Percentiles rank a stretch among this genome's conserved stretches.
Conservation (phyloP, 1,140 invertebrate genomes). For the Cataglyphis hispanica region DNA sequence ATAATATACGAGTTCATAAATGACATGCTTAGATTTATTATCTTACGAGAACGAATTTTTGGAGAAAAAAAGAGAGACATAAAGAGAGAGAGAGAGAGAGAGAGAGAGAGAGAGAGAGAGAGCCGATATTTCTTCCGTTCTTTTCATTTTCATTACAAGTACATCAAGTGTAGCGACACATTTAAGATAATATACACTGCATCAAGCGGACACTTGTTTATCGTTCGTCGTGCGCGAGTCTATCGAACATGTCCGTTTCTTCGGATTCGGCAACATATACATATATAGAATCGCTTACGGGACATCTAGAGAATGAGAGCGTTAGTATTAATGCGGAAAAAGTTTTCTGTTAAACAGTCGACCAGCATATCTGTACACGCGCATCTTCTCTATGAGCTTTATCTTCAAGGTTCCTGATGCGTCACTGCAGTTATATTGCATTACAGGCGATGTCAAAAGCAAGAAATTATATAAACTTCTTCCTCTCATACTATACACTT, state of each 20-base stretch:
- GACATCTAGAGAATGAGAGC: slow-evolving; percentile 40
- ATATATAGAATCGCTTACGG: slow-evolving; percentile 16
- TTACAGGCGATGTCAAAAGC: background rate
- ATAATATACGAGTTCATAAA: background rate
- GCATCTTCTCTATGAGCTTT: background rate
- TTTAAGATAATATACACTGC: slow-evolving; percentile 42
- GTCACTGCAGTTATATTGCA: background rate
- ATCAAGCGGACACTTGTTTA: slow-evolving; percentile 30
- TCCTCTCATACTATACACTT: background rate
- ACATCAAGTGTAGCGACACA: slow-evolving; percentile 44
- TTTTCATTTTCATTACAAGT: slow-evolving; percentile 51
- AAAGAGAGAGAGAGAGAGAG: background rate
- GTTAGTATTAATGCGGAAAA: background rate
- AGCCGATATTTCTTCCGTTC: slow-evolving; percentile 1
- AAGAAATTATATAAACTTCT: slow-evolving; percentile 10
- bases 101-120: background rate
- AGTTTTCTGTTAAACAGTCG: background rate
- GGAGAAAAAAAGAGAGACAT: background rate
- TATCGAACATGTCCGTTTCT: slow-evolving; percentile 5
- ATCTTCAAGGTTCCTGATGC: background rate
- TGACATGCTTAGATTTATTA: background rate
- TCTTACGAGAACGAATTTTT: background rate
- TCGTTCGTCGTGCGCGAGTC: slow-evolving; percentile 10
- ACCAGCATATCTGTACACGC: background rate
- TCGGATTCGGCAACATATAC: background rate